These are phyloP conservation scores for Cuculus canorus DNA, from an alignment of 2,797 vertebrate species.

Conservation along the genomic window DNA sequence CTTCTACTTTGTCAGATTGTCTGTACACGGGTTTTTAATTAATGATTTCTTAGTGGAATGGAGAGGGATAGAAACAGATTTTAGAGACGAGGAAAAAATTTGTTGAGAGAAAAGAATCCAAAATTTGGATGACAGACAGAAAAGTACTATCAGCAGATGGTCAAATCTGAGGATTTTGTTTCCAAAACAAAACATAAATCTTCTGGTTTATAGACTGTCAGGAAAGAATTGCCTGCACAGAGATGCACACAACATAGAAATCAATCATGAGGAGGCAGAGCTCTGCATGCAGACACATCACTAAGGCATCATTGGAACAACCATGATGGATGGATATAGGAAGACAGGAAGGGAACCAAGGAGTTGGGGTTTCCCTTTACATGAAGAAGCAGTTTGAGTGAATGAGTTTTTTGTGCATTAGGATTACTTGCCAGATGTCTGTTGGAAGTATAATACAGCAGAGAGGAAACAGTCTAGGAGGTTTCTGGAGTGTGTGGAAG, in stretches of 20 bases:
- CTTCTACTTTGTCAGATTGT: not conserved
- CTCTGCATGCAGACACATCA: not conserved
- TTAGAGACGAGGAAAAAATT: not conserved
- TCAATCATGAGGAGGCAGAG: not conserved
- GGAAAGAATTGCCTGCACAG: not conserved
- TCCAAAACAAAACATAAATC: constrained; percentile 42
- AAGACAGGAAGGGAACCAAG: not conserved
- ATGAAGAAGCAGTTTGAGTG: not conserved
- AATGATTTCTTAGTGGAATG: not conserved
- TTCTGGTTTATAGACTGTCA: constrained; percentile 21
- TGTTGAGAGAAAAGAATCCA: not conserved
- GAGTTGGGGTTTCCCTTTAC: not conserved
- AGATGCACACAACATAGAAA: not conserved
- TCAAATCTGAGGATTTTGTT: not conserved
- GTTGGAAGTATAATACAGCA: too few relatives aligned
- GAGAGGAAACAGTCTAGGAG: too few relatives aligned
- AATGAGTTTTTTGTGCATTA: not conserved
- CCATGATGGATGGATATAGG: not conserved
- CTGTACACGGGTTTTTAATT: not conserved
- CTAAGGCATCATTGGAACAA: not conserved
- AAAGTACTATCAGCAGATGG: constrained; percentile 26
- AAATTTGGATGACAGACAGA: not conserved
- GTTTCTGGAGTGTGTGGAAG: too few relatives aligned
- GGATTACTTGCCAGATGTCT: too few relatives aligned
- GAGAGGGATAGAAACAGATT: not conserved